These are phyloP conservation scores for Oryzias celebensis DNA, from an alignment of 2,113 vertebrate genomes.

Conservation along the genomic window DNA sequence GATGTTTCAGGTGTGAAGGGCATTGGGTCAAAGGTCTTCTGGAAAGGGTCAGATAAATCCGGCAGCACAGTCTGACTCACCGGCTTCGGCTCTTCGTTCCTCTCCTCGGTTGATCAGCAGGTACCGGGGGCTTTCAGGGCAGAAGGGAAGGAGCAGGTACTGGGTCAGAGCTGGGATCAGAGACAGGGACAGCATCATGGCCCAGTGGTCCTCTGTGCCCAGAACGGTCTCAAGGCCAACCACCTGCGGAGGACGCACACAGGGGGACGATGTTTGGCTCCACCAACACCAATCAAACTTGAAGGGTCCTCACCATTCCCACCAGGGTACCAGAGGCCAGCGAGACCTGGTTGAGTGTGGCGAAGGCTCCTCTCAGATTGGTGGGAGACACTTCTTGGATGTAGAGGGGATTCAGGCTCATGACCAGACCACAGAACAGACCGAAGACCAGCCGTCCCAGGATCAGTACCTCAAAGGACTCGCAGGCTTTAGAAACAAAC, in stretches of 20 bases:
- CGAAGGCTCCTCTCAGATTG: slow-evolving; percentile 77
- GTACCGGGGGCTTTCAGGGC: slow-evolving; percentile 81
- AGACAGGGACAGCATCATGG: slow-evolving; percentile 78
- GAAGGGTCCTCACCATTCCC: slow-evolving; percentile 72
- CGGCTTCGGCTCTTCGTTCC: slow-evolving; percentile 69
- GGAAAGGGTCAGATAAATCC: too few species aligned
- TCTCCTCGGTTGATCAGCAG: slow-evolving; percentile 75
- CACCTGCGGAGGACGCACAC: slow-evolving; percentile 61
- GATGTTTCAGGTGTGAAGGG: too few species aligned
- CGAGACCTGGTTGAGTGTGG: slow-evolving; percentile 80
- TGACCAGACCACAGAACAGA: slow-evolving; percentile 79
- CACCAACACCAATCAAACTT: too few species aligned
- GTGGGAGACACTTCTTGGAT: slow-evolving; percentile 81
- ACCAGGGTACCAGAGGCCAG: slow-evolving; percentile 75
- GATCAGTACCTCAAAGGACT: slow-evolving; percentile 78
- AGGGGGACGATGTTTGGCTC: too few species aligned
- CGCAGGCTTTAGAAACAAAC: slow-evolving; percentile 69
- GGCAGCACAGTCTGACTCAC: slow-evolving; percentile 46
- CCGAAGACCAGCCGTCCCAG: slow-evolving; percentile 78
- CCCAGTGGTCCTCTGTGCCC: slow-evolving; percentile 75
- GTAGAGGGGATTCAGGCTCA: slow-evolving; percentile 81
- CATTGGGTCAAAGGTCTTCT: too few species aligned
- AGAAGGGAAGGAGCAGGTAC: slow-evolving; percentile 78
- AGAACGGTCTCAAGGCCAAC: slow-evolving; percentile 75
- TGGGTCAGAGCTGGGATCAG: slow-evolving; percentile 76